These are phyloP conservation scores for Morinoia aosen DNA, from an alignment of 2,888 invertebrate genomes.

Conservation along the genomic window DNA sequence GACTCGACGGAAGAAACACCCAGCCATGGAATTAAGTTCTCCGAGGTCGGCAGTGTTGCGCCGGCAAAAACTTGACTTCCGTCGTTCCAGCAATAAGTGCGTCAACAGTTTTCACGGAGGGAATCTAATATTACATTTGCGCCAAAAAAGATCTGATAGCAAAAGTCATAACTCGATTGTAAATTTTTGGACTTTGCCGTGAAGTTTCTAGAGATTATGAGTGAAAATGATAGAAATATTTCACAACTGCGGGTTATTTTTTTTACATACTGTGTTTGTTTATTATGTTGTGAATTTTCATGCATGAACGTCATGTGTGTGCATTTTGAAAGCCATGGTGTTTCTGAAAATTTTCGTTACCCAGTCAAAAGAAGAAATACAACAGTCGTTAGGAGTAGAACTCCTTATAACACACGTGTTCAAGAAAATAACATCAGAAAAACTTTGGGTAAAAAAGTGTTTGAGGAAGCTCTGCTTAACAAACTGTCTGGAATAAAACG, in stretches of 20 bases:
- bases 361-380: too few relatives aligned
- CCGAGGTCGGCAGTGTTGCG: neutral
- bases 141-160: neutral
- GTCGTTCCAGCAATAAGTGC: neutral
- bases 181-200: neutral
- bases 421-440: too few relatives aligned
- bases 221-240: neutral
- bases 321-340: too few relatives aligned
- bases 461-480: too few relatives aligned
- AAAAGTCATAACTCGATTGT: neutral
- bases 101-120: neutral
- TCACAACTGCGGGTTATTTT: neutral
- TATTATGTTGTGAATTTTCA: too few relatives aligned
- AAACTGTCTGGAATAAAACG: too few relatives aligned
- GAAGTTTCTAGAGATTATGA: neutral
- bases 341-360: too few relatives aligned
- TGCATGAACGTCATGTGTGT: too few relatives aligned
- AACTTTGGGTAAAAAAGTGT: too few relatives aligned
- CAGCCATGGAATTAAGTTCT: neutral
- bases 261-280: too few relatives aligned
- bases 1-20: neutral
- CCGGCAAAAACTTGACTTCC: neutral
- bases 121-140: neutral
- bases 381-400: too few relatives aligned
- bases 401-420: too few relatives aligned